A percentile compares a stretch with the other conserved stretches of the same genome.
phyloP scores from a whole-genome alignment of 2,113 vertebrate species.

The Rhinopomastus cyanomelas region DNA sequence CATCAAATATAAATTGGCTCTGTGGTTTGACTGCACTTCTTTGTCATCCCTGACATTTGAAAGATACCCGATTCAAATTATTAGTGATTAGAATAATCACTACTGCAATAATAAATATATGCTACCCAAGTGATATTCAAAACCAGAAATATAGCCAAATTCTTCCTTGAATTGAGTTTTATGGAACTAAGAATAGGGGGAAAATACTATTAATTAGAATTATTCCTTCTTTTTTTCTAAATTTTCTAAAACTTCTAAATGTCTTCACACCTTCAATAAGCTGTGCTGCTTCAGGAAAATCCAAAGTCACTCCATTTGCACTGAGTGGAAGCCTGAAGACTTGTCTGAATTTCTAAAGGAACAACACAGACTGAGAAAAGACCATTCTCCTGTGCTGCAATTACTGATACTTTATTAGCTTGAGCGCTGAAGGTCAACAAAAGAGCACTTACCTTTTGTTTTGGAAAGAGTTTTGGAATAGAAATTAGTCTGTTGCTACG shows the following conservation, averaged over 20 bases:
- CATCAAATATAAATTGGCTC: not conserved
- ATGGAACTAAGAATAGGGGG: not conserved
- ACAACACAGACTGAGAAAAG: accelerated
- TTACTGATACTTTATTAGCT: not conserved
- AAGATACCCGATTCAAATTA: not conserved
- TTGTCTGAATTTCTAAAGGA: not conserved
- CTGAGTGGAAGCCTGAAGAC: not conserved
- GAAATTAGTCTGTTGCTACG: slow-evolving; percentile 52
- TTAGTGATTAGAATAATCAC: not conserved
- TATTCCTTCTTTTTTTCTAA: not conserved
- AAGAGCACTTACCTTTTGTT: slow-evolving; percentile 61
- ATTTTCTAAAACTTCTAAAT: not conserved
- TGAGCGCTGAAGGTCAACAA: slow-evolving; percentile 41
- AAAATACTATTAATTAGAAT: not conserved
- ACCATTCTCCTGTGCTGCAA: not conserved
- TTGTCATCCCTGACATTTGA: not conserved
- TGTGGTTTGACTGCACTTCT: not conserved
- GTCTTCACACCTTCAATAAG: not conserved
- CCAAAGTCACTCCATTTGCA: not conserved
- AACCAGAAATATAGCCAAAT: not conserved
- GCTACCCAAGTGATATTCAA: not conserved
- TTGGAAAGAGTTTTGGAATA: slow-evolving; percentile 56
- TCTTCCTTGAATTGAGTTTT: not conserved
- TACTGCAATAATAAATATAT: not conserved
- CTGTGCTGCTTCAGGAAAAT: not conserved